Base-by-base conservation (phyloP, 2,113 vertebrate species). In the Sylvietta virens region DNA sequence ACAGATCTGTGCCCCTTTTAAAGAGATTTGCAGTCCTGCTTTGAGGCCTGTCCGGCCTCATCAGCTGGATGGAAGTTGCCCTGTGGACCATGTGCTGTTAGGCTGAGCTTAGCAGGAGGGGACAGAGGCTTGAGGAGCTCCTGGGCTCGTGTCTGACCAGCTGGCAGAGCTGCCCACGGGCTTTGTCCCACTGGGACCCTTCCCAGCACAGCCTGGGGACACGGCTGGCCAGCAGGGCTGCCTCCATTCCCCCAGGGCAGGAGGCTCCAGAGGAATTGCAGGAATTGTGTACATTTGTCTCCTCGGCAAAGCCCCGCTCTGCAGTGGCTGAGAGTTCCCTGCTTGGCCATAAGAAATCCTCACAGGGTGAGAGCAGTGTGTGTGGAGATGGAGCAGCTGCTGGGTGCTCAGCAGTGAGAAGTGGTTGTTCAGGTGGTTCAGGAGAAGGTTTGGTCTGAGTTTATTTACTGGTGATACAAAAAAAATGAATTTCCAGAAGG, bases 151-250 rank as follows among this genome's bases (percentile, higher is more conserved):
- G 3, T 74, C 70, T 51, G 56, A 9, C 13, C 44, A 30, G 56
- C 86, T 86, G 66, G 4, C 6, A 3, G 53, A 48, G 24, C 42
- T 58, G 22, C 44, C 42, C 39, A 4, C 2, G n/a, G 33, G 6
- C 10, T 56, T 26, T 51, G 37, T 56, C 17, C 67, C 61, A 3
- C 16, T 6, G 11, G 4, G 47, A 18, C 27, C 23, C 33, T 37
- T 71, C n/a, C 50, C 61, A 30, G 3, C 62, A 7, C 58, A 44
- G 20, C 28, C 54, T 20, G 53, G 42, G 23, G 42, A 4, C 54
- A 35, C 14, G 1, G 0, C 8, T 7, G 62, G 44, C 74, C 5
- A 2, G 16, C 3, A 1, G 39, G 4, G 57, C 70, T 77, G 64
- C 23, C n/a, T 57, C 58, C 4, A 0, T 10, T 28, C 12, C 48